phyloP scores from a whole-genome alignment of 2,888 invertebrate species.

The Chelonus formosanus region DNA sequence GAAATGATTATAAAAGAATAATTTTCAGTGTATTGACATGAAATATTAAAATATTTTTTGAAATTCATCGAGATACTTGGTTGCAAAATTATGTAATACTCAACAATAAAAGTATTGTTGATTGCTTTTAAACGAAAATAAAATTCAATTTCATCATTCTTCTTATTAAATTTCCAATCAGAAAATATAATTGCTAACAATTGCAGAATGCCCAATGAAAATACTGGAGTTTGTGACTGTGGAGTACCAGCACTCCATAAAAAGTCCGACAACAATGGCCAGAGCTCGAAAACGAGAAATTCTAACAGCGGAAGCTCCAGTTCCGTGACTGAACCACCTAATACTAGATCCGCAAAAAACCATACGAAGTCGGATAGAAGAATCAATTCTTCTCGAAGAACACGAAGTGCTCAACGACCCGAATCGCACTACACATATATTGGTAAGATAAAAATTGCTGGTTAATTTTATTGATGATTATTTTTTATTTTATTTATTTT shows the following conservation, averaged over 20 bases:
- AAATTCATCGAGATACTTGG: too few relatives aligned
- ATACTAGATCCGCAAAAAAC: conserved; percentile 41
- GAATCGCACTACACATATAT: conserved; percentile 62
- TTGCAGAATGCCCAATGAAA: conserved; percentile 58
- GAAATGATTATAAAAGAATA: too few relatives aligned
- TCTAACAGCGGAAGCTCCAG: conserved; percentile 52
- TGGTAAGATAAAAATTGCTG: conserved; percentile 45
- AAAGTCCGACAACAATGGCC: conserved; percentile 31
- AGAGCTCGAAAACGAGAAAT: conserved; percentile 47
- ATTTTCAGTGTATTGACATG: too few relatives aligned
- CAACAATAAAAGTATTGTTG: too few relatives aligned
- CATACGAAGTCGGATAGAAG: conserved; percentile 54
- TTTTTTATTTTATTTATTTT: too few relatives aligned
- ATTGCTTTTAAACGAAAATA: neutral
- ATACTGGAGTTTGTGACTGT: conserved; percentile 55
- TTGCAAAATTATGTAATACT: too few relatives aligned
- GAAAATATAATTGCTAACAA: conserved; percentile 2
- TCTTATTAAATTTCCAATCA: neutral
- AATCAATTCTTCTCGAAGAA: conserved; percentile 54
- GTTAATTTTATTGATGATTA: too few relatives aligned
- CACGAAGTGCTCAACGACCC: conserved; percentile 59
- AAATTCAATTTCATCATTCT: neutral
- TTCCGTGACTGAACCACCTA: conserved; percentile 47
- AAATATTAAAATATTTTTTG: too few relatives aligned
- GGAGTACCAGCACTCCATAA: conserved; percentile 50